Evolutionary conservation across 2,888 invertebrate species (phyloP), one percentile per base, ranked within the genome.

Genomic region (Ormyrus thymus): DNA sequence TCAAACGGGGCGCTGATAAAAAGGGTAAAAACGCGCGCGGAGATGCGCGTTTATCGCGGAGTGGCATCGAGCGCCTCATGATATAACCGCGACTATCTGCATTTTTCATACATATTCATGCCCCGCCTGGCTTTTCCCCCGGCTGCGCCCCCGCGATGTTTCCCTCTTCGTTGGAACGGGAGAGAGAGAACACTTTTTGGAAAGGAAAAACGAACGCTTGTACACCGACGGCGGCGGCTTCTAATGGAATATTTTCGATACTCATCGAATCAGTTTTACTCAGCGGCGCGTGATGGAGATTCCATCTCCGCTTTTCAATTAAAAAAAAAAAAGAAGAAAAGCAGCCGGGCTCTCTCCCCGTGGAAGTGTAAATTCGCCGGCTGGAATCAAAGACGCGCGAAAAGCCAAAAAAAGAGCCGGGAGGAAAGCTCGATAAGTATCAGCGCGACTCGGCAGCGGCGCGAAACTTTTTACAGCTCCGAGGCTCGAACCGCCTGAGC

Each of bases 101-200:
- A 78, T 74, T 80, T 80, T 74, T 68, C 61, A 81, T 78, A 64
- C 75, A 81, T 81, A 81, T 81, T 81, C 76, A 81, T 78, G 70
- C 43, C 79, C 77, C 66, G 76, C 76, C 80, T 78, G 74, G 82
- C 78, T 79, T 29, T 4, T 29, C 29, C 29, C 29, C 29, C 3
- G 29, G 29, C 29, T 29, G 29, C 29, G 29, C 29, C 29, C 29
- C 29, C 29, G 29, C 4, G 4, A 4, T 43, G 69, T 70, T 59
- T 68, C 13, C 11, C 62, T 29, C 29, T 3, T 29, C 29, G 29
- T 29, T 1, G n/a, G 10, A 15, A 65, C 29, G 13, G 15, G 6
- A 51, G 50, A 10, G 64, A 65, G 62, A 65, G 10, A 65, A 51
- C 48, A 65, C 29, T 29, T 29, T 29, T 29, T 29, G 29, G 29